Percentiles rank a stretch among this genome's conserved stretches.
phyloP scores from a whole-genome alignment of 2,888 invertebrate species.

The Carpatolechia fugitivella region DNA sequence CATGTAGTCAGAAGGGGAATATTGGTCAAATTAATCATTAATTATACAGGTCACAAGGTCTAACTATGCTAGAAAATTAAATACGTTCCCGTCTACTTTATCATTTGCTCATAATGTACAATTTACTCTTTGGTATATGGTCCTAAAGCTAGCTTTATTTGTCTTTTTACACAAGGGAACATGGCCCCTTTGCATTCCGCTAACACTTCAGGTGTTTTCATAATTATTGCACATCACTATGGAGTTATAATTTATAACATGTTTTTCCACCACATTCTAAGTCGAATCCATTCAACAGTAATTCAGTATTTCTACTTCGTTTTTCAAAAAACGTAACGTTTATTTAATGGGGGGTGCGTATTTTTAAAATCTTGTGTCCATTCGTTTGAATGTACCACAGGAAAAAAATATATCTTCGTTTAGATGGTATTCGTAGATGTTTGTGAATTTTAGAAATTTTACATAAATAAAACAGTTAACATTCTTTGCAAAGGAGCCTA shows the following conservation, averaged over 20 bases:
- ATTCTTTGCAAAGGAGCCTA: conserved; percentile 43
- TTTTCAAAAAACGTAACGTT: no score
- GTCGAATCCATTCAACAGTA: not conserved
- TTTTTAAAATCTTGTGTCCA: no score
- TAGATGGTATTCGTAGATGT: no score
- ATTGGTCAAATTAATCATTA: conserved; percentile 61
- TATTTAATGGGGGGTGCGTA: no score
- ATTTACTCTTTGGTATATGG: conserved; percentile 76
- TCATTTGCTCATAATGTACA: conserved; percentile 70
- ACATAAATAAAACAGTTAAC: not conserved
- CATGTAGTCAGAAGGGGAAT: conserved; percentile 44
- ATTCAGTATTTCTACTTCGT: no score
- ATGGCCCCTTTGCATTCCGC: conserved; percentile 51
- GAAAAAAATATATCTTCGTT: no score
- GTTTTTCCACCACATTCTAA: not conserved
- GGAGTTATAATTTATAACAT: not conserved
- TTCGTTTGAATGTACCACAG: no score
- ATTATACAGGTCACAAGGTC: conserved; percentile 63
- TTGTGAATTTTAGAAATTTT: not conserved
- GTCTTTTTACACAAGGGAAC: conserved; percentile 58
- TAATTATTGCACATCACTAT: not conserved
- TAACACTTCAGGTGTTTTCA: not conserved
- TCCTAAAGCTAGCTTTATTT: conserved; percentile 70
- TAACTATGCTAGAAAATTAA: conserved; percentile 68
- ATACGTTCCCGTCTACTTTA: conserved; percentile 58